phyloP scores from a whole-genome alignment of 2,113 vertebrate species.

The Varanus komodoensis region DNA sequence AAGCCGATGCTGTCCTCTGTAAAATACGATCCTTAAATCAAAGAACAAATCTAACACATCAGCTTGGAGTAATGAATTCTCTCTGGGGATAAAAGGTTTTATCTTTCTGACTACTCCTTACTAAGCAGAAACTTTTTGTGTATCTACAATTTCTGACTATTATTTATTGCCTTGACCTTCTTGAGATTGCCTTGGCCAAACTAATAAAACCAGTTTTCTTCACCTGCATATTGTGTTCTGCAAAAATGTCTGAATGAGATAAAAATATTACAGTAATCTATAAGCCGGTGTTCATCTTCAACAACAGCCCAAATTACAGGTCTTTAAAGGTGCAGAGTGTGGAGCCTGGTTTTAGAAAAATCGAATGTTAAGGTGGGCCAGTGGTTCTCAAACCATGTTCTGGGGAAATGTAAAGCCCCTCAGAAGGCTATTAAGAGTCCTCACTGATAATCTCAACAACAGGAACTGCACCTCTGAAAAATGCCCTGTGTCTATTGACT shows the following conservation, averaged over 20 bases:
- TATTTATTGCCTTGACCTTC: slow-evolving; percentile 22
- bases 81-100: background rate
- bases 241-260: slow-evolving; percentile 31
- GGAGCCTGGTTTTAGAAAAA: background rate
- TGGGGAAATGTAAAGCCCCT: background rate
- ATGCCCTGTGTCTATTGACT: background rate
- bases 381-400: background rate
- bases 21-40: background rate
- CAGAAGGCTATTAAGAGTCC: background rate
- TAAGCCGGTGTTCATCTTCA: slow-evolving; percentile 36
- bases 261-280: slow-evolving; percentile 18
- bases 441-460: background rate
- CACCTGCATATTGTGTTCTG: background rate
- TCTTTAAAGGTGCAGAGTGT: background rate
- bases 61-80: slow-evolving; percentile 33
- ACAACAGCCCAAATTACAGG: slow-evolving; percentile 1
- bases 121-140: slow-evolving; percentile 10
- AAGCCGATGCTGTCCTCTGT: background rate
- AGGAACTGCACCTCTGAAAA: background rate
- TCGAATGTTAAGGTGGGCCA: background rate
- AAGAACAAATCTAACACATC: slow-evolving; percentile 24
- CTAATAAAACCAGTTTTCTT: slow-evolving; percentile 16
- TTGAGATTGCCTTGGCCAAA: background rate
- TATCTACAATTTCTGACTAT: slow-evolving; percentile 1
- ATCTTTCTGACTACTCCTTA: background rate